Base-by-base conservation (phyloP, 2,113 vertebrate genomes). In the Girardinichthys multiradiatus region DNA sequence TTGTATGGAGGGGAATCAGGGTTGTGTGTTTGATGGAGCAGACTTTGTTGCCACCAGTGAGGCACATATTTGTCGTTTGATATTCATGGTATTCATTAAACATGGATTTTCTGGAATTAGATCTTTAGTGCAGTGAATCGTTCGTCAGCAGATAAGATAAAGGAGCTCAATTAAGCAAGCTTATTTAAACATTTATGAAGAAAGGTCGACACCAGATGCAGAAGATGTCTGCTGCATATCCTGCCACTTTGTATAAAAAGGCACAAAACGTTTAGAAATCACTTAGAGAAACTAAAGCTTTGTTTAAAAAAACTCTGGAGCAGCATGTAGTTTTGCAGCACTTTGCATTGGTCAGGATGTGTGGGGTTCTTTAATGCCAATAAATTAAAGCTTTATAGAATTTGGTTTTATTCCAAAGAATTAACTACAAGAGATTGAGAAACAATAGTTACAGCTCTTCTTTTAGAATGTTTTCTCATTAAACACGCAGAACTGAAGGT, bases 1-100 rank as follows among this genome's bases (percentile, higher is more conserved):
- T 82, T 65, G 66, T 69, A 0, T 64, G 72, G 72, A 8, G 21
- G 24, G 54, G 72, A 77, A 65, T 68, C 14, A 4, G 13, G 67
- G 33, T 61, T 79, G 39, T 31, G 42, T 45, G 74, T 82, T 69
- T 51, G 75, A 83, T 62, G 42, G 48, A 76, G 67, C 68, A 63
- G 57, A 76, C 73, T 59, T 64, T 42, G 24, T 74, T 54, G 9
- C 17, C 3, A 51, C 28, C 72, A 63, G 31, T 69, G 72, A 66
- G 19, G 77, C 51, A 74, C 27, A 4, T 4, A 1, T 64, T 60
- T 60, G 28, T 10, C 61, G 65, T 72, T 30, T n/a, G 17, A 81
- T 60, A 60, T 60, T 60, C 58, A 60, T 73, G 58, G 21, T 69
- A 71, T 86, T 80, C 74, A 80, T 31, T 75, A 68, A 77, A 74